Evolutionary conservation across 23 tunicate genomes (phyloP).

Genomic region (Halocynthia aurantium): DNA sequence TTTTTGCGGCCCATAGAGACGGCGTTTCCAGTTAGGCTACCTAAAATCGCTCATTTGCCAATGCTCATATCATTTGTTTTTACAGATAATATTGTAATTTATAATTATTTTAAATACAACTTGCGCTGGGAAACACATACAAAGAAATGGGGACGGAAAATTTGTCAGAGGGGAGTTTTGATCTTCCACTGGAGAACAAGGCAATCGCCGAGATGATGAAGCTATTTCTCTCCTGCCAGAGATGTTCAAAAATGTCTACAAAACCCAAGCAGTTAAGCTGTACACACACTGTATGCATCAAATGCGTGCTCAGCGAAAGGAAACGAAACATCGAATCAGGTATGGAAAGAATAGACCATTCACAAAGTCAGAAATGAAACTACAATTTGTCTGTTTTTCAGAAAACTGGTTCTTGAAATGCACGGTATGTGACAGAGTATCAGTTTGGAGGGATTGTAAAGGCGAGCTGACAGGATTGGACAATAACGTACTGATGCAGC

Average conservation of each 20-base stretch:
- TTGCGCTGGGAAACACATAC: background rate
- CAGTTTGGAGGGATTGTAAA: background rate
- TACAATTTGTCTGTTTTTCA: background rate
- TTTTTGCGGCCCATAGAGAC: no score
- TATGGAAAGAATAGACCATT: background rate
- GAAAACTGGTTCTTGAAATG: background rate
- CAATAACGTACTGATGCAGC: constrained; percentile 3
- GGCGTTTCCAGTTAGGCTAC: no score
- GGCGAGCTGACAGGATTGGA: constrained; percentile 1
- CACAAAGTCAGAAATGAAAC: background rate
- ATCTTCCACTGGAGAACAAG: constrained; percentile 27
- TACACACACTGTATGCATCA: constrained; percentile 39
- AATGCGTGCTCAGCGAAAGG: constrained; percentile 27
- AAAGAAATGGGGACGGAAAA: background rate
- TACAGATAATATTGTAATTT: no score
- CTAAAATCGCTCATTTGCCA: no score
- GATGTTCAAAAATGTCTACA: constrained; percentile 28
- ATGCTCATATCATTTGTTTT: no score
- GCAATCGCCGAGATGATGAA: constrained; percentile 31
- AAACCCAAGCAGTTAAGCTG: constrained; percentile 51
- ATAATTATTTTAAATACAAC: no score
- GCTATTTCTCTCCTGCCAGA: constrained; percentile 48
- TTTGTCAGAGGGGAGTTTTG: constrained; percentile 3
- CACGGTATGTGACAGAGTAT: background rate
- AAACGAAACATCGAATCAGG: constrained; percentile 36